Base-by-base conservation (phyloP, 2,797 vertebrate species). In the Acipenser transmontanus region DNA sequence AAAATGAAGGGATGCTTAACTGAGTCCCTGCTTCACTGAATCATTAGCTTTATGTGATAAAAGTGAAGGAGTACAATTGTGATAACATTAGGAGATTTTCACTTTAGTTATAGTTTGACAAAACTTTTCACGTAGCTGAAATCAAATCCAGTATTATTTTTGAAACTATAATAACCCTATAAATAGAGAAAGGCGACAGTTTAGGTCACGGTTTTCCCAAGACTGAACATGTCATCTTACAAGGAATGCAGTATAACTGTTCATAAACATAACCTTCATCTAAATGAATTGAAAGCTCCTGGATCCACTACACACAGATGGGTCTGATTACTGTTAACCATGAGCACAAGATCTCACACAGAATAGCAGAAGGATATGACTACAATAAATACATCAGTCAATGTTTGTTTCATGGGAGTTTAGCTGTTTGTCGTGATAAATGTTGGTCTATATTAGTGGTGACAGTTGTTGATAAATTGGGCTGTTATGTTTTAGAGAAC, bases 351-450 rank as follows among this genome's bases (percentile, higher is more conserved):
- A 47, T 61, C 60, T 14, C 17, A 61, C 17, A 9, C 60, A 61
- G 17, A 61, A 61, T 8, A 17, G 9, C 47, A 61, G 60, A 47
- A 34, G 34, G 60, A 61, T 13, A 47, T 20, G 1, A 47, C 17
- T 61, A 61, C 60, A 61, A 61, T 61, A 61, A 61, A 61, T 61
- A 47, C 17, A 61, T 61, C 60, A 61, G 60, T 47, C 60, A 61
- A 61, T 17, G 34, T 61, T 61, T 61, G 11, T 9, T 20, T 61
- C 34, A 34, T 61, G 7, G 47, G 17, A 17, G 17, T 47, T 34
- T 47, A 61, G 17, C 5, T 17, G 10, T 13, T 61, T 61, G 17
- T 17, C 34, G 60, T 61, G 60, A 61, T 61, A 12, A 61, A 61
- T 61, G 60, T 47, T 61, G 60, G 17, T 34, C 8, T 61, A 47